Conservation (phyloP, 2,888 invertebrate species). For the Tenthredo distinguenda region DNA sequence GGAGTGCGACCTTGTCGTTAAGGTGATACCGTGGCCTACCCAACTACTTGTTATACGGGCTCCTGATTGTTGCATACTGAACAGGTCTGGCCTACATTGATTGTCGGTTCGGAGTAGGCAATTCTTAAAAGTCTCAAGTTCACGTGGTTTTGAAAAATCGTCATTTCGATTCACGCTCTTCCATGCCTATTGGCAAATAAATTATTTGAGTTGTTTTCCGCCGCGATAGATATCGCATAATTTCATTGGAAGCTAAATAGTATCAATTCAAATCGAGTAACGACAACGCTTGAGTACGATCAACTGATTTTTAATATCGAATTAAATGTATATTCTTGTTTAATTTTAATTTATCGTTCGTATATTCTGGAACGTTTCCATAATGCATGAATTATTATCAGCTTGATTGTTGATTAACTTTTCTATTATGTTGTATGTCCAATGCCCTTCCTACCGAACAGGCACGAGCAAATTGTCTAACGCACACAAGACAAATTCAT, state of each 20-base stretch:
- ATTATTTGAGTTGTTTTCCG: neutral
- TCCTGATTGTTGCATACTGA: slow-evolving; percentile 67
- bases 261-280: neutral
- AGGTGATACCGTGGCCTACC: slow-evolving; percentile 68
- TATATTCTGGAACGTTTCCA: slow-evolving; percentile 18
- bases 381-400: neutral
- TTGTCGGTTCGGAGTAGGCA: slow-evolving; percentile 58
- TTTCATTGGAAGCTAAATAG: neutral
- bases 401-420: slow-evolving; percentile 7
- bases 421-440: slow-evolving; percentile 1
- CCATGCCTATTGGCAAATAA: neutral
- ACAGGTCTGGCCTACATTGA: slow-evolving; percentile 70
- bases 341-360: neutral
- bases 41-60: slow-evolving; percentile 71
- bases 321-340: neutral
- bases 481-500: slow-evolving; percentile 3
- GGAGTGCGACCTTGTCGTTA: slow-evolving; percentile 71
- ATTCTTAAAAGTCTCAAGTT: slow-evolving; percentile 26
- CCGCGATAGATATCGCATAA: neutral
- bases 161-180: neutral
- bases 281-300: neutral
- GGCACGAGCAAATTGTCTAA: neutral
- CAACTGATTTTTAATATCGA: slow-evolving; percentile 2
- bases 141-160: neutral
- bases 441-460: neutral